A percentile compares a stretch with the other conserved stretches of the same genome.
These are phyloP conservation scores for Scaptomyza cyrtandrae DNA, from an alignment of 2,888 invertebrate genomes.

Conservation along the genomic window DNA sequence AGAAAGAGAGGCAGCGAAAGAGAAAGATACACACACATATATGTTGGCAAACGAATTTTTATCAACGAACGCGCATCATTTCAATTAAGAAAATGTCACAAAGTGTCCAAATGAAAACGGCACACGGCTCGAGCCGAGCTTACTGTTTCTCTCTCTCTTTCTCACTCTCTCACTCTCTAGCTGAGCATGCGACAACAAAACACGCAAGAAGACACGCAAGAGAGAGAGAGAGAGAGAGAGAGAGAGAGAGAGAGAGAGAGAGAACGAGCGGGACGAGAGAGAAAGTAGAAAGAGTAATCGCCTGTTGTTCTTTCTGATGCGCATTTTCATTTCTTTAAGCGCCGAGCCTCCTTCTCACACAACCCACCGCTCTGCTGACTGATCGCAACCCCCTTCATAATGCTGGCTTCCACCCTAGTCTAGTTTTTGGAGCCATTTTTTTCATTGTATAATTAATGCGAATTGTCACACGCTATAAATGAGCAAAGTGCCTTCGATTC, in stretches of 20 bases:
- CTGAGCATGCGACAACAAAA: constrained; percentile 19
- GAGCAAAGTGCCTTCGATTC: constrained; percentile 67
- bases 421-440: constrained; percentile 73
- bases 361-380: constrained; percentile 9
- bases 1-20: constrained; percentile 1
- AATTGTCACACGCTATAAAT: constrained; percentile 78
- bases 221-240: neutral
- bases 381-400: neutral
- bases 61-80: constrained; percentile 81
- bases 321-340: constrained; percentile 57
- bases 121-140: constrained; percentile 31
- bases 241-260: neutral
- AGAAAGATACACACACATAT: constrained; percentile 3
- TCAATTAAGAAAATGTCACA: constrained; percentile 82
- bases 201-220: constrained; percentile 43
- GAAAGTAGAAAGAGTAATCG: neutral
- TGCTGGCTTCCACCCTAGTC: neutral
- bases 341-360: constrained; percentile 5
- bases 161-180: neutral
- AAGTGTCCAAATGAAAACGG: constrained; percentile 67
- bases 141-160: neutral
- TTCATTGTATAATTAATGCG: constrained; percentile 75
- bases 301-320: constrained; percentile 24
- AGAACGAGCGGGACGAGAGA: neutral
- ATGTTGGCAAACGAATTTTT: constrained; percentile 71